Conservation (phyloP, 2,888 invertebrate genomes). For the Strigamia crassipes region DNA sequence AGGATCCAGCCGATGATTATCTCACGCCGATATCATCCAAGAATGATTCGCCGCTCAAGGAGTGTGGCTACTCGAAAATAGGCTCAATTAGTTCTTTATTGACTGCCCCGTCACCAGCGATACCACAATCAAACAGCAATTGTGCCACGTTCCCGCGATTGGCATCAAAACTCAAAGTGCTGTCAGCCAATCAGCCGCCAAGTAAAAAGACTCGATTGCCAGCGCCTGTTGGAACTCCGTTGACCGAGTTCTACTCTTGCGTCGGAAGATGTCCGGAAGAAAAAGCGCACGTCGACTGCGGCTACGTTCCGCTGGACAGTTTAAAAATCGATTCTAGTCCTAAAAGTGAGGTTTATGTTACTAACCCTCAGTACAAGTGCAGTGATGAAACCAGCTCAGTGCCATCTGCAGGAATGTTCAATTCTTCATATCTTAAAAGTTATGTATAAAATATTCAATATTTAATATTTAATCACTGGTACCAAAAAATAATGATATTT, state of each 20-base stretch:
- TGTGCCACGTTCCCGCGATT: background rate
- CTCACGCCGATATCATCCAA: background rate
- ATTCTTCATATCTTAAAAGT: conserved; percentile 17
- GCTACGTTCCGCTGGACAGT: conserved; percentile 1
- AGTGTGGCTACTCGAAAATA: background rate
- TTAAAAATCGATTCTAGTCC: conserved; percentile 3
- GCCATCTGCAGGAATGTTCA: background rate
- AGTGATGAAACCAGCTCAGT: background rate
- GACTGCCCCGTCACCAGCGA: background rate
- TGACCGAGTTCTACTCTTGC: conserved; percentile 7
- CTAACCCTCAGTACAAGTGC: background rate
- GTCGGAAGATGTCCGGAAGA: background rate
- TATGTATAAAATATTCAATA: conserved; percentile 11
- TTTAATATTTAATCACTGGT: background rate
- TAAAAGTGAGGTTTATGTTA: background rate
- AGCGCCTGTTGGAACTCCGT: background rate
- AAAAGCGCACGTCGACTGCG: background rate
- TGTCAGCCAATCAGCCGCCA: background rate
- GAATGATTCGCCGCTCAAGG: background rate
- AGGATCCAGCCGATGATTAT: background rate
- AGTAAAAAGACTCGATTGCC: background rate
- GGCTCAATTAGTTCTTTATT: conserved; percentile 26
- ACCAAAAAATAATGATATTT: background rate
- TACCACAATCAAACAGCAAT: background rate
- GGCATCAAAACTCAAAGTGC: background rate